These are phyloP conservation scores for Aegotheles bennettii DNA, from an alignment of 2,113 vertebrate species.

Conservation along the genomic window DNA sequence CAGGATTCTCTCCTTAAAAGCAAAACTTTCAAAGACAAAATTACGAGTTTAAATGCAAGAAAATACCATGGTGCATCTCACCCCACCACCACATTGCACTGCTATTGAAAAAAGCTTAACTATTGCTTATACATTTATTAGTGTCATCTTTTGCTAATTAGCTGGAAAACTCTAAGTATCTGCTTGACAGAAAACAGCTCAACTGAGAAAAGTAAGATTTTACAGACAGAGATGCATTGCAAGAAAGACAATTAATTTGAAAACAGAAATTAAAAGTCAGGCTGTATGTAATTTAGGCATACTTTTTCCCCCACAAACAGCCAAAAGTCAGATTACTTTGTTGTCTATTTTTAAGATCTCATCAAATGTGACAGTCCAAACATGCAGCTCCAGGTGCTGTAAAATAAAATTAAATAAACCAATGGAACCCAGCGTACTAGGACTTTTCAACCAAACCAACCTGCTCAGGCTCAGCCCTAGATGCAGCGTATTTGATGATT, in stretches of 20 bases:
- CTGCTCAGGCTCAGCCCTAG: not conserved
- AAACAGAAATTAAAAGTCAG: not conserved
- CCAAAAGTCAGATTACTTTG: not conserved
- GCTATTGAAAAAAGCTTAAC: not conserved
- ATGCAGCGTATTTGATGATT: not conserved
- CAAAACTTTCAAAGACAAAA: not conserved
- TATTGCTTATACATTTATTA: not conserved
- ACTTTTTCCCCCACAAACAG: not conserved
- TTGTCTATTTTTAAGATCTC: not conserved
- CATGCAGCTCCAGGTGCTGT: not conserved
- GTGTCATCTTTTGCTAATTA: not conserved
- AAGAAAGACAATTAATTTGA: not conserved
- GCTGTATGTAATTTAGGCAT: not conserved
- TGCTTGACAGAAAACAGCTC: not conserved
- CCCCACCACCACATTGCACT: not conserved
- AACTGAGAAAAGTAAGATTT: not conserved
- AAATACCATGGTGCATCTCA: not conserved
- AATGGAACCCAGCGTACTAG: not conserved
- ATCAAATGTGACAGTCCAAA: not conserved
- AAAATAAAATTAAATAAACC: not conserved
- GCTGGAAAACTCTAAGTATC: not conserved
- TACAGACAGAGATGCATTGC: not conserved
- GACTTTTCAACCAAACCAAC: not conserved
- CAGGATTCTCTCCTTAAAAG: not conserved
- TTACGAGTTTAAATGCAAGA: not conserved